A percentile compares a stretch with the other conserved stretches of the same genome.
phyloP scores from a whole-genome alignment of 2,888 invertebrate species.

The Drepana falcataria region DNA sequence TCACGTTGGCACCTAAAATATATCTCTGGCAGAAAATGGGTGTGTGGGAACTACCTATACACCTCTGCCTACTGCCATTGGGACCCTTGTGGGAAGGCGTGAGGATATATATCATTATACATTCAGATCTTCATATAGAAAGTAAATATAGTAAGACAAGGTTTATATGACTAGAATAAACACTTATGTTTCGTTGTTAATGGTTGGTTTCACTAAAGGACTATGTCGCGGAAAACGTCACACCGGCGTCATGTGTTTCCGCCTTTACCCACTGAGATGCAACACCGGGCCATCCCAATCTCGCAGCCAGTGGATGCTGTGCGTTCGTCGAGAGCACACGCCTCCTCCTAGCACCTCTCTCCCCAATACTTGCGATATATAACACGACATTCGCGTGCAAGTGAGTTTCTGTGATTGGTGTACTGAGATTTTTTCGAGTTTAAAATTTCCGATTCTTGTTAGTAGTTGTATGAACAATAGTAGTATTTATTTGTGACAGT shows the following conservation, averaged over 20 bases:
- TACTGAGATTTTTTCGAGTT: background rate
- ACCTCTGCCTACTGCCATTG: no score
- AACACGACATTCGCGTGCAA: background rate
- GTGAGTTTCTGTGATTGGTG: background rate
- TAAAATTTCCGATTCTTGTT: background rate
- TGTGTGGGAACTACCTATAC: no score
- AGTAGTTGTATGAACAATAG: no score
- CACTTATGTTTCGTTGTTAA: no score
- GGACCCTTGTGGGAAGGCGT: no score
- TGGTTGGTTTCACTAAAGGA: no score
- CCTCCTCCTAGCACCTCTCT: background rate
- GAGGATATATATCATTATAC: no score
- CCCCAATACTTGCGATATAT: background rate
- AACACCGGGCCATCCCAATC: background rate
- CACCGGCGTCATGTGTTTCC: background rate
- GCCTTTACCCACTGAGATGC: background rate
- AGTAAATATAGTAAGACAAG: no score
- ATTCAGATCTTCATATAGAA: no score
- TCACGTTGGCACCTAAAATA: no score
- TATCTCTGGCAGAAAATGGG: no score
- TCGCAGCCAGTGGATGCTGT: conserved; percentile 2
- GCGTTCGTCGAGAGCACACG: background rate
- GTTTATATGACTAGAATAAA: no score
- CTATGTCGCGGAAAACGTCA: background rate
- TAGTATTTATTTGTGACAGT: background rate